Evolutionary conservation across 2,888 invertebrate species (phyloP).

Genomic region (Diarsia mendica): DNA sequence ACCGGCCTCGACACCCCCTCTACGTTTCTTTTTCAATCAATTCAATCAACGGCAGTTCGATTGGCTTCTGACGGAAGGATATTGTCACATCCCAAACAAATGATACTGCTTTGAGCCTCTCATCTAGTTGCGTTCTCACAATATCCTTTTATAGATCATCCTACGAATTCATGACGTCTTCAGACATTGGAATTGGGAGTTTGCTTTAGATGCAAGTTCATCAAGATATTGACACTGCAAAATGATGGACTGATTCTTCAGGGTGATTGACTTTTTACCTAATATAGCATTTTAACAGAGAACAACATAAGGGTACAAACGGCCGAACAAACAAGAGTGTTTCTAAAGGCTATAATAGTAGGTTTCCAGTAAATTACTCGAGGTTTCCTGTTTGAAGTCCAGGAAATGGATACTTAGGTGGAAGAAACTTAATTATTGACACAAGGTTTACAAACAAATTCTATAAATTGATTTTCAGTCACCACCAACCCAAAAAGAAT

Average conservation of each 20-base stretch:
- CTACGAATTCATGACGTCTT: neutral
- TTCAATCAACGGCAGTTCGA: conserved; percentile 87
- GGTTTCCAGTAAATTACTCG: neutral
- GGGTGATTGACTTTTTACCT: too few relatives aligned
- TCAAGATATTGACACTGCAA: neutral
- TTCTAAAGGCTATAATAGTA: neutral
- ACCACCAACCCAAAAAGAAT: too few relatives aligned
- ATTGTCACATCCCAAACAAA: conserved; percentile 76
- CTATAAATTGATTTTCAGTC: too few relatives aligned
- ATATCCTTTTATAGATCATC: neutral
- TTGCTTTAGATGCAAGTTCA: neutral
- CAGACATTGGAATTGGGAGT: neutral
- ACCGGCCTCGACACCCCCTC: conserved; percentile 76
- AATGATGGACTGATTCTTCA: too few relatives aligned
- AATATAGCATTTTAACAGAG: neutral
- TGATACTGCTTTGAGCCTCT: conserved; percentile 53
- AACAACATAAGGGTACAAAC: neutral
- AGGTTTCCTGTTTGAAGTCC: neutral
- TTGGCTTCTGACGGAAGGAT: conserved; percentile 80
- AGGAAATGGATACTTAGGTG: neutral
- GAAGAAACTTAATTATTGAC: neutral
- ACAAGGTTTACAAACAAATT: neutral
- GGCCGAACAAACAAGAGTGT: neutral
- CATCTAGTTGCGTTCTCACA: neutral
- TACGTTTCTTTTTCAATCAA: conserved; percentile 88